Base-by-base conservation (phyloP, 2,113 vertebrate species). In the Zapus hudsonius region DNA sequence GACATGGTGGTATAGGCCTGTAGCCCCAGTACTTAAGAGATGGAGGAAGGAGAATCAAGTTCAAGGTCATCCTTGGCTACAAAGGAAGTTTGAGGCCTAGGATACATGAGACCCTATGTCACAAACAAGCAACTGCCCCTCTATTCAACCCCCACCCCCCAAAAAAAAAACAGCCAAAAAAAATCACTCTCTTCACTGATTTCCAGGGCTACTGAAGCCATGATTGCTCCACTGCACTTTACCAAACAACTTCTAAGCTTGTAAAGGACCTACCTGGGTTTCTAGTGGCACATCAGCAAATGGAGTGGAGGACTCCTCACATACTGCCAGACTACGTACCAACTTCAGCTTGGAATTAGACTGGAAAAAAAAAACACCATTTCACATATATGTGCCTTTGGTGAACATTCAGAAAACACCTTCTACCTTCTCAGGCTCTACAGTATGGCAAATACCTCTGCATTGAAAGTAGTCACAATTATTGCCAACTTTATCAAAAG, bases 321-420 rank as follows among this genome's bases (percentile, higher is more conserved):
- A 99, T 10, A 99, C 99, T 87, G 99, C 99, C 96, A 99, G 98
- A 97, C 99, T 99, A 93, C 99, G 98, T 93, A 99, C 99, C 97
- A 99, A 98, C 96, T 99, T 99, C 90, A 99, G 98, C 98, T 99
- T 99, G 52, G 99, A 99, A 97, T 99, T 99, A 86, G 99, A 99
- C 99, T 99, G 97, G 40, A 97, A 95, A 81, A 97, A 94, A 81
- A 91, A 52, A 40, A 97, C 92, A 83, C 22, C 25, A 82, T 22
- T 6, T 29, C 29, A 55, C 38, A 75, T n/a, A 75, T 25, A 84
- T 44, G 73, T 19, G 67, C 19, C 31, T 29, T 94, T 90, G 55
- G 19, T 47, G 63, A 78, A 85, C 33, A 94, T 66, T 90, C 66
- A 92, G 59, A 90, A 93, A 79, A 57, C 7, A 84, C 84, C 7